Percentiles rank a stretch among this genome's conserved stretches.
Evolutionary conservation across 2,113 vertebrate species (phyloP).

Genomic region (Arizona elegans): DNA sequence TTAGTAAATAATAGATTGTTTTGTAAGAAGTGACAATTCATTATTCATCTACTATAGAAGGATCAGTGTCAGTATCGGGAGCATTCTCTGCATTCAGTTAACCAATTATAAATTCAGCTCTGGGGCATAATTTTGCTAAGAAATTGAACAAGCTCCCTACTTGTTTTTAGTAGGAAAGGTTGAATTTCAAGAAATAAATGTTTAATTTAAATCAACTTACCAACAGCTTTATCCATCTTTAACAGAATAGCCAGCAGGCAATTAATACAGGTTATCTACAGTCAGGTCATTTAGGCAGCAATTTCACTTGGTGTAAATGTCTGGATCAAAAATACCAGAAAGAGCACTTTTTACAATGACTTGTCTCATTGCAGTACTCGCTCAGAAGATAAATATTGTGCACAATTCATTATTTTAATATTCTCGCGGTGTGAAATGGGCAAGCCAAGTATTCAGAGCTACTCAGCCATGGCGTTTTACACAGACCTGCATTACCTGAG

Average conservation of each 20-base stretch:
- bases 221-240: neutral
- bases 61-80: neutral
- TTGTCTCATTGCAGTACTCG: neutral
- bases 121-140: neutral
- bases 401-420: neutral
- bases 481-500: neutral
- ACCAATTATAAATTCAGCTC: neutral
- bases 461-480: neutral
- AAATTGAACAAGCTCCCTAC: neutral
- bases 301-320: neutral
- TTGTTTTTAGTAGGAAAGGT: constrained; percentile 9
- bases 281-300: neutral
- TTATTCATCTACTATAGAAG: constrained; percentile 2
- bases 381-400: neutral
- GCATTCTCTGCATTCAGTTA: neutral
- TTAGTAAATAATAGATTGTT: neutral
- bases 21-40: constrained; percentile 9
- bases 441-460: neutral
- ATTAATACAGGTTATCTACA: neutral
- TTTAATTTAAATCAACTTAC: constrained; percentile 8
- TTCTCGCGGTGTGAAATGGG: neutral
- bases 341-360: neutral
- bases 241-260: neutral
- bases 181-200: neutral
- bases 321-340: neutral